These are phyloP conservation scores for Oikopleura albicans DNA, from an alignment of 23 tunicate species.

Conservation along the genomic window DNA sequence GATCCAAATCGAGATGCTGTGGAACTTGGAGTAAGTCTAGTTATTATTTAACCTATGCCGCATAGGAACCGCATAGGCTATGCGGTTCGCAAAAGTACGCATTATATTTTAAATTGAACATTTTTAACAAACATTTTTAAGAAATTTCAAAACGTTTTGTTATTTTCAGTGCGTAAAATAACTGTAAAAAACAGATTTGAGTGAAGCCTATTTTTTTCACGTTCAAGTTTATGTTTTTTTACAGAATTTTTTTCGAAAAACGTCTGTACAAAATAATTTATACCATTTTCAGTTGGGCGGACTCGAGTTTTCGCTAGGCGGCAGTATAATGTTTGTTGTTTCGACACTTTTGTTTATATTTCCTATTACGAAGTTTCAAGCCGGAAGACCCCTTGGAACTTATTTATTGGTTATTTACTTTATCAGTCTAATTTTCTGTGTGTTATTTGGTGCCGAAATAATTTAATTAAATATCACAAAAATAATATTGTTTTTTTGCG, in stretches of 20 bases:
- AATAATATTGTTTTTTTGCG: too few relatives aligned
- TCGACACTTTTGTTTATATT: not conserved
- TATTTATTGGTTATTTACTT: not conserved
- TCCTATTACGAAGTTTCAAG: not conserved
- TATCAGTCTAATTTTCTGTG: not conserved
- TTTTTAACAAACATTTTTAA: too few relatives aligned
- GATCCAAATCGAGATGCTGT: not conserved
- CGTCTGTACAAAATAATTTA: not conserved
- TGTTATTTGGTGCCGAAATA: not conserved
- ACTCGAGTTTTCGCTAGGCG: not conserved
- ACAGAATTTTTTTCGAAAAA: too few relatives aligned
- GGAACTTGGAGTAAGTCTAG: not conserved
- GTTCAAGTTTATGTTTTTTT: too few relatives aligned
- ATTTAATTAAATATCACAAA: not conserved
- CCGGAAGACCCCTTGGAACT: not conserved
- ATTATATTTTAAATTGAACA: too few relatives aligned
- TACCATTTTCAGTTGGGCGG: not conserved
- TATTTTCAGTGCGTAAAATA: too few relatives aligned
- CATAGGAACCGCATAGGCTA: too few relatives aligned
- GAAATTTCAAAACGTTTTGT: too few relatives aligned
- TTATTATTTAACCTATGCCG: not conserved
- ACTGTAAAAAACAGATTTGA: too few relatives aligned
- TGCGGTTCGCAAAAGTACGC: too few relatives aligned
- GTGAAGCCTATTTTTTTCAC: too few relatives aligned
- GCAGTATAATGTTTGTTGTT: not conserved